Evolutionary conservation across 2,113 vertebrate genomes (phyloP), one percentile per base, ranked within the genome.

Genomic region (Megaceryle maxima): DNA sequence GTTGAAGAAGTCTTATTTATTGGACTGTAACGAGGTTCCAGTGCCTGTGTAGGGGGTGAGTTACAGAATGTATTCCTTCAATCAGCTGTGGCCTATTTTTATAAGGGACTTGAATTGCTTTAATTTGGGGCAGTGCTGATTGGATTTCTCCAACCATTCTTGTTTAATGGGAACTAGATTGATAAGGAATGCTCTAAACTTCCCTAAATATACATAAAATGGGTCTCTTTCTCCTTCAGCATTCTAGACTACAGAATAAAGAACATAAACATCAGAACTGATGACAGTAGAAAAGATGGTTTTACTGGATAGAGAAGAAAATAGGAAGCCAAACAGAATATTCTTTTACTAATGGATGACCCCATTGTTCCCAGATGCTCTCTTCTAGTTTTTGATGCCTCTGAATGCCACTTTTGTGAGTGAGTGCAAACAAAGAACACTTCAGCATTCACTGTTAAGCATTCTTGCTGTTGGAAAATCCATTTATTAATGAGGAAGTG

Each of bases 1-100:
- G 15, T 79, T 91, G 85, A 83, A 78, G 74, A 75, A 29, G 25
- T 50, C 50, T 81, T 82, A 88, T 91, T 89, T 95, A 75, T 88
- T 67, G 69, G 16, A 39, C 62, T 83, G 13, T 39, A 77, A 83
- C 6, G 21, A 84, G 15, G 6, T 46, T 87, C 19, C 25, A 29
- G 35, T 29, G 33, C 15, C 48, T 67, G 4, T 60, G 28, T 53
- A 64, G 66, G 66, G 48, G 18, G 11, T 29, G 19, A 90, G 53
- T 66, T 66, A 66, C 9, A 41, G 82, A 92, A 10, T 39, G 14
- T 62, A n/a, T 26, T 73, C 10, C 21, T 83, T 68, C 16, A 78
- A 68, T 14, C 16, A 81, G 10, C 24, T 55, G 46, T 31, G 21
- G 33, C 10, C 60, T 70, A 21, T 39, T 62, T 63, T 74, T 41